Conservation (phyloP, 2,797 vertebrate genomes). For the Dryobates pubescens region DNA sequence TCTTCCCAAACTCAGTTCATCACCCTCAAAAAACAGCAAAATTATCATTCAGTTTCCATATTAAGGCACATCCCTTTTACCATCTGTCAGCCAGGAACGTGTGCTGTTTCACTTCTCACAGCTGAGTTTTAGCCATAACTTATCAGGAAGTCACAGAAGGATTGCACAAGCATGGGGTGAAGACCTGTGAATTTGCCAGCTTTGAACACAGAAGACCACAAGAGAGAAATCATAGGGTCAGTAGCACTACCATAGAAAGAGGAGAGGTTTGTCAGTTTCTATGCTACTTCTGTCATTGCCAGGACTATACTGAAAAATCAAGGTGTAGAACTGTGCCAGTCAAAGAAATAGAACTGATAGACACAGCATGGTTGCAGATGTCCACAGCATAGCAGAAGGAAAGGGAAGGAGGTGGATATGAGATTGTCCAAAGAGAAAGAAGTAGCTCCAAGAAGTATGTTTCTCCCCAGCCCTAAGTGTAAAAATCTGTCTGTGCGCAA, state of each 20-base stretch:
- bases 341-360: background rate
- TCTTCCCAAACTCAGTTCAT: background rate
- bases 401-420: background rate
- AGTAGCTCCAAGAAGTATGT: background rate
- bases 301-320: background rate
- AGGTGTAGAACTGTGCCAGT: background rate
- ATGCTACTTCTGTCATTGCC: background rate
- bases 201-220: background rate
- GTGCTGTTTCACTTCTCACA: background rate
- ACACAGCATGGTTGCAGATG: fast-evolving
- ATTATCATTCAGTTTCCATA: background rate
- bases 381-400: background rate
- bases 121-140: background rate
- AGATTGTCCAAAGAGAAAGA: background rate
- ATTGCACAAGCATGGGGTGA: background rate
- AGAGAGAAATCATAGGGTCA: background rate
- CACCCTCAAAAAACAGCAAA: background rate
- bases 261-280: background rate
- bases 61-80: background rate
- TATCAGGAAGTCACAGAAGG: background rate
- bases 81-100: background rate
- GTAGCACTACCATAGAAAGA: background rate
- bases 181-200: background rate
- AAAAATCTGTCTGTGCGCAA: background rate
- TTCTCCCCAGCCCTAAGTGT: background rate